These are phyloP conservation scores for Dolichopus griseipennis DNA, from an alignment of 2,888 invertebrate species.

Conservation along the genomic window DNA sequence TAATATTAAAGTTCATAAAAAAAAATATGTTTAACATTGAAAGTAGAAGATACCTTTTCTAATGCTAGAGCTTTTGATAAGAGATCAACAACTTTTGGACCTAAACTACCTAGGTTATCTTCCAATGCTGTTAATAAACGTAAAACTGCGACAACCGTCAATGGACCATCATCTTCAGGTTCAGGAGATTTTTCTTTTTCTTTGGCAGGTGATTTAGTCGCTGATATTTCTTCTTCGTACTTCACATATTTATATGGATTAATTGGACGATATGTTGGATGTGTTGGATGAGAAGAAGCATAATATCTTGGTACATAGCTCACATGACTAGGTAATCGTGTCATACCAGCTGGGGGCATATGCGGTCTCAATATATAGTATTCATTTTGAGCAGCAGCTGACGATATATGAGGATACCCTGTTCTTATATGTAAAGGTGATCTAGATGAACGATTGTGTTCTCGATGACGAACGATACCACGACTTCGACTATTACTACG, in stretches of 20 bases:
- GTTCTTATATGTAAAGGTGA: conserved; percentile 12
- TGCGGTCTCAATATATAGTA: conserved; percentile 9
- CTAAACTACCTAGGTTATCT: conserved; percentile 73
- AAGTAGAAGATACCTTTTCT: conserved; percentile 50
- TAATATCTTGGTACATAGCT: conserved; percentile 15
- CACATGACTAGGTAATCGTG: neutral
- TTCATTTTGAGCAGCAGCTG: neutral
- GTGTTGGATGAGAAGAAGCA: conserved; percentile 13
- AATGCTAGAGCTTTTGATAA: conserved; percentile 68
- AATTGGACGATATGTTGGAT: conserved; percentile 32
- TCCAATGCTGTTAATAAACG: conserved; percentile 72
- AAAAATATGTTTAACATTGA: too few species aligned
- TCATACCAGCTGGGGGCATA: conserved; percentile 22
- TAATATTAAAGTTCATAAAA: too few species aligned
- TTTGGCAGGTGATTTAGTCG: conserved; percentile 31
- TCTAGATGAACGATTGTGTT: conserved; percentile 22
- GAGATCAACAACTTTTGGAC: conserved; percentile 67
- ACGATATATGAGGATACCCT: conserved; percentile 5
- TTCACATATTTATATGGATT: conserved; percentile 38
- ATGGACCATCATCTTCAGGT: conserved; percentile 44
- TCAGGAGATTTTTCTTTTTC: conserved; percentile 34
- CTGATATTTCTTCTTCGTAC: conserved; percentile 31
- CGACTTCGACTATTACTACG: conserved; percentile 11
- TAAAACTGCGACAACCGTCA: conserved; percentile 58
- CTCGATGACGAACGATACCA: conserved; percentile 19